Base-by-base conservation (phyloP, 1,140 invertebrate genomes). In the Eumaeus atala region DNA sequence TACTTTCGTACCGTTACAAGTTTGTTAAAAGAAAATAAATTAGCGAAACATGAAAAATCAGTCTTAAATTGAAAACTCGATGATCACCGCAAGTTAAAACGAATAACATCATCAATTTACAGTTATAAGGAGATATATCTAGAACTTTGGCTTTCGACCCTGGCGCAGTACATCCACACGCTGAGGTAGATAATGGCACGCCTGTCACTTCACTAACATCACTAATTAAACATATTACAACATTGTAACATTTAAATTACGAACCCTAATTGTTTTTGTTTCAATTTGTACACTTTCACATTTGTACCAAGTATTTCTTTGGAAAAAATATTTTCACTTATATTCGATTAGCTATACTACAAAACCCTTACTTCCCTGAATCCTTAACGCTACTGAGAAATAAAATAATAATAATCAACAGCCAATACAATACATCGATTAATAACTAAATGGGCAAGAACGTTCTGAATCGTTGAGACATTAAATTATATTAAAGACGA, bases 381-480 rank as follows among this genome's bases (percentile, higher is more conserved):
- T 66, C 37, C 66, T 72, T 72, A 72, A 37, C 44, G 65, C 74
- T 79, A 82, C 62, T 64, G 64, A 68, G 67, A 74, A 80, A 84
- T 86, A 84, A 86, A 84, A 86, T 86, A 83, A 82, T 83, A 84
- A 86, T 84, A 83, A 83, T 86, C 79, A 86, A 86, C 83, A 86
- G 81, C 78, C 62, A 83, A 74, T 81, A 73, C 64, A 74, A 71
- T 66, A 77, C 62, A 66, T 63, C 66, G 57, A 69, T 68, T 59
- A 66, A 68, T 69, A 64, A 71, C 68, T 61, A 70, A 77, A 76
- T 77, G 76, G 73, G 74, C 69, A 68, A 77, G 62, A 80, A 75
- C 70, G 66, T 73, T 66, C 54, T 70, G 72, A 82, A 78, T 66
- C 21, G 21, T 28, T 59, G 62, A 51, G 65, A 67, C 55, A 56